These are phyloP conservation scores for Lophura nycthemera DNA, from an alignment of 2,113 vertebrate species.

Conservation along the genomic window DNA sequence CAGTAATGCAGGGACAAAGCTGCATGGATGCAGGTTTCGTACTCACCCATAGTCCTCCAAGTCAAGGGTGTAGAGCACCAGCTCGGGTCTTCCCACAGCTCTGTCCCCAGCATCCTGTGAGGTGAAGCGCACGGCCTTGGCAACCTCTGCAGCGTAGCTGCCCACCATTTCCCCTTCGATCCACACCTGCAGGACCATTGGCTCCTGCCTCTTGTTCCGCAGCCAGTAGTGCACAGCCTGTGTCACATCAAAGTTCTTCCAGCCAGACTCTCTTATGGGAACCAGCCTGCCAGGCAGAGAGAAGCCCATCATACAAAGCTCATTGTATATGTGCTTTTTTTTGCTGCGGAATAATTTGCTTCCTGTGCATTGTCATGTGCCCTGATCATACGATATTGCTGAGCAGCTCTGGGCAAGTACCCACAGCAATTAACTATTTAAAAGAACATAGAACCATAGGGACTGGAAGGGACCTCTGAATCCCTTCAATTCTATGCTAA, in stretches of 20 bases:
- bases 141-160: slow-evolving; percentile 85
- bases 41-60: slow-evolving; percentile 89
- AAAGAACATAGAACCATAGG: background rate
- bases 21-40: background rate
- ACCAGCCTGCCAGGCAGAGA: slow-evolving; percentile 82
- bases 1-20: background rate
- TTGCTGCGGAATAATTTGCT: background rate
- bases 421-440: background rate
- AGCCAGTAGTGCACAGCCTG: slow-evolving; percentile 95
- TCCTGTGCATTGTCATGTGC: background rate
- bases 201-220: slow-evolving; percentile 74
- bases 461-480: too few species aligned
- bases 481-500: too few species aligned
- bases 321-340: rapidly evolving
- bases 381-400: background rate
- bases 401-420: background rate
- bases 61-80: slow-evolving; percentile 89
- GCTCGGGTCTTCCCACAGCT: slow-evolving; percentile 86
- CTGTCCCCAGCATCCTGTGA: slow-evolving; percentile 83
- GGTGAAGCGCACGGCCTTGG: slow-evolving; percentile 88
- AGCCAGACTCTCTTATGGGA: slow-evolving; percentile 88
- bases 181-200: slow-evolving; percentile 93
- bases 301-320: background rate
- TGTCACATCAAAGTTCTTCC: slow-evolving; percentile 96
- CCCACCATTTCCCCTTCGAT: slow-evolving; percentile 91